Evolutionary conservation across 2,888 invertebrate species (phyloP).

Genomic region (Acanthacorydalis orientalis): DNA sequence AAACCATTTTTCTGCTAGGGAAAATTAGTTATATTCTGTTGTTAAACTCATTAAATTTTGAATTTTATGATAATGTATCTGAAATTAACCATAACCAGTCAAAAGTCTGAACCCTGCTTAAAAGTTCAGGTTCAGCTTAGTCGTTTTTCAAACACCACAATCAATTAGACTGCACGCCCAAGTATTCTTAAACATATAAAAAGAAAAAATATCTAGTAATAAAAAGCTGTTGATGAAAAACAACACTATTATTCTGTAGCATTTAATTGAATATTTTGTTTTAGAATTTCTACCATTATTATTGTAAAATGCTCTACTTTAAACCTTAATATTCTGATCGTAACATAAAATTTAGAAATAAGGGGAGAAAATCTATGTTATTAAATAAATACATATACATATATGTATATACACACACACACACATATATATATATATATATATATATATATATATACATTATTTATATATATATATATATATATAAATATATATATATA

Average conservation of each 20-base stretch:
- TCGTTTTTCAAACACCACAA: constrained; percentile 24
- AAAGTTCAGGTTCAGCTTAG: background rate
- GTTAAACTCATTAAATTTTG: too few species aligned
- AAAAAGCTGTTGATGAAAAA: constrained; percentile 11
- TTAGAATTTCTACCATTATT: background rate
- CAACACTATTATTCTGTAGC: constrained; percentile 13
- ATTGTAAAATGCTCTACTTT: background rate
- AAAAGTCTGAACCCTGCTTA: background rate
- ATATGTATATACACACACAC: constrained; percentile 11
- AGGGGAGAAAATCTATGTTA: constrained; percentile 19
- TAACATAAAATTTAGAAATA: background rate
- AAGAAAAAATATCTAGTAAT: constrained; percentile 24
- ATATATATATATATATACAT: too few species aligned
- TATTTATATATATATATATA: constrained; percentile 12
- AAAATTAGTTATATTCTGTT: too few species aligned
- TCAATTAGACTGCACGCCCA: constrained; percentile 33
- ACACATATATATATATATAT: too few species aligned
- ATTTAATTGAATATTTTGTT: constrained; percentile 4
- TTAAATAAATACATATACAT: too few species aligned
- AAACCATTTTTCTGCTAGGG: too few species aligned
- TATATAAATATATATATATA: too few species aligned
- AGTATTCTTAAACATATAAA: constrained; percentile 21
- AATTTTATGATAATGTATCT: too few species aligned
- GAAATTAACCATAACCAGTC: too few species aligned
- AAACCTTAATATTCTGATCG: constrained; percentile 7